A percentile compares a stretch with the other conserved stretches of the same genome.
Conservation (phyloP, 1,140 invertebrate species). For the Drosophila auraria region DNA sequence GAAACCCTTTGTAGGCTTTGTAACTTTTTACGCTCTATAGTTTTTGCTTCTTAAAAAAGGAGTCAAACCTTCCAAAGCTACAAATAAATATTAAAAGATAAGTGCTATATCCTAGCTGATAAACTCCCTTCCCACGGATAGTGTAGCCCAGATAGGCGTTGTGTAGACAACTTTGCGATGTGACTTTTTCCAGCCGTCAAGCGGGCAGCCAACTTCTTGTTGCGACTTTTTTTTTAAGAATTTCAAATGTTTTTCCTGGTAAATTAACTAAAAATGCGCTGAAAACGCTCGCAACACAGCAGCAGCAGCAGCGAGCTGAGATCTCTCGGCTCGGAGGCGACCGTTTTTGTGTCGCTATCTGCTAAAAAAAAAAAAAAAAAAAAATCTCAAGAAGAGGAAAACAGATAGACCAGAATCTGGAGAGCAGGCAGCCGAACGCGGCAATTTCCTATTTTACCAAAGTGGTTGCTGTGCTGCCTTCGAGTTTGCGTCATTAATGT, state of each 20-base stretch:
- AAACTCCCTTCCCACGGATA: not conserved
- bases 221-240: conserved; percentile 80
- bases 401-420: conserved; percentile 53
- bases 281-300: conserved; percentile 75
- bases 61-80: too few relatives aligned
- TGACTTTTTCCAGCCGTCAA: conserved; percentile 55
- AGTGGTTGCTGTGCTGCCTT: conserved; percentile 62
- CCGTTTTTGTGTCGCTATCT: conserved; percentile 65
- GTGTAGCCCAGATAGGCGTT: conserved; percentile 50
- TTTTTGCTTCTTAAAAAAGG: too few relatives aligned
- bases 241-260: conserved; percentile 85
- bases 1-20: too few relatives aligned
- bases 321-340: conserved; percentile 54
- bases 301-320: conserved; percentile 22
- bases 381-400: conserved; percentile 22
- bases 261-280: conserved; percentile 85
- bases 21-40: too few relatives aligned
- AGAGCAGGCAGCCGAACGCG: conserved; percentile 61
- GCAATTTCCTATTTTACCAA: conserved; percentile 83
- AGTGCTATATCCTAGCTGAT: not conserved
- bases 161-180: conserved; percentile 39
- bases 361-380: conserved; percentile 46
- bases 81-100: too few relatives aligned
- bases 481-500: conserved; percentile 73
- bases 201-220: conserved; percentile 59